Base-by-base conservation (phyloP, 2,888 invertebrate genomes). In the Terebella lapidaria region DNA sequence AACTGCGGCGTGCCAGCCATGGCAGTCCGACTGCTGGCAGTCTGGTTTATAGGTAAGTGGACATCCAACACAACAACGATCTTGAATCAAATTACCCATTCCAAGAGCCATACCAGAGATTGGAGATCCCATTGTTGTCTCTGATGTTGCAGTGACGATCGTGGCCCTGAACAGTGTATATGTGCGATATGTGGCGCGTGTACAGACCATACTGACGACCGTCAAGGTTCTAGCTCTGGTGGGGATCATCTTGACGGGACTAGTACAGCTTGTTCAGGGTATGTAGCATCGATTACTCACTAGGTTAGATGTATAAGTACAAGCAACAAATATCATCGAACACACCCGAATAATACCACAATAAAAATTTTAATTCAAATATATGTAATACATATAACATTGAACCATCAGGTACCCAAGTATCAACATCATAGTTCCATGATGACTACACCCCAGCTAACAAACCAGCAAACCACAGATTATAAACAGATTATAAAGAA, bases 131-230 rank as follows among this genome's bases (percentile, higher is more conserved):
- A n/a, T 35, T 35, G 42, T 35, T 35, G 10, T 35, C 42, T n/a
- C n/a, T 35, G n/a, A 15, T 35, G n/a, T 35, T 15, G n/a, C 71
- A 75, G 75, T 75, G 47, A 65, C 71, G 3, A 58, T 74, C 62
- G 71, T 71, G 22, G 67, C 62, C 1, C 47, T 74, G 18, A 75
- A 75, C 67, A 73, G 73, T 63, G 68, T 71, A 4, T 74, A 73
- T 63, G 70, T 74, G 62, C 72, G 71, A 58, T 69, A 71, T 42
- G 71, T 73, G 22, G 72, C 71, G 5, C 70, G 70, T 53, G 67
- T 71, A 2, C 75, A 75, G 68, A 70, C 70, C 0, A 57, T 75
- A 2, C 62, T 75, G 28, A 67, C 72, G n/a, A 47, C 65, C 22
- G 67, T 69, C n/a, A 74, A 74, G 52, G 61, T 74, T 20, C 53